Percentiles rank a stretch among this genome's conserved stretches.
Evolutionary conservation across 2,888 invertebrate genomes (phyloP).

Genomic region (Drosophila longiperda): DNA sequence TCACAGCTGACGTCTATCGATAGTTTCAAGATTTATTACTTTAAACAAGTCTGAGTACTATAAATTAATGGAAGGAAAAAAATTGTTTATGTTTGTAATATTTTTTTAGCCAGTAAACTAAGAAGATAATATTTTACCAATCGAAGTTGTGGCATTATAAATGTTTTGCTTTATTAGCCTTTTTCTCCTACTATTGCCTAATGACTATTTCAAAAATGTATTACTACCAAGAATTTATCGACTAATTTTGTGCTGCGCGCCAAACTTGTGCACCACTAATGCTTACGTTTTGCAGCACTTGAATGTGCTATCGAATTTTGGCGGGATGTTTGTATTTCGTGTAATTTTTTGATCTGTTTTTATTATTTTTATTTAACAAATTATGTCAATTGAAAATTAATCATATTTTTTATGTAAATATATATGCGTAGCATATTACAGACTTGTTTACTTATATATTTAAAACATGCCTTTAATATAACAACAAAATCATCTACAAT

Average conservation of each 20-base stretch:
- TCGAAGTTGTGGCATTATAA: background rate
- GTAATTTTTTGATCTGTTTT: background rate
- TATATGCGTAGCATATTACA: background rate
- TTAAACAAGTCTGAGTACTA: background rate
- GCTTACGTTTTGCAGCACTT: background rate
- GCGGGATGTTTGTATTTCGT: background rate
- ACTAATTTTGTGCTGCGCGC: background rate
- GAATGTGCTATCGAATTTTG: background rate
- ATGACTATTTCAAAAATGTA: background rate
- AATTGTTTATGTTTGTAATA: background rate
- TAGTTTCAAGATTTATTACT: conserved; percentile 11
- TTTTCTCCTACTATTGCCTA: background rate
- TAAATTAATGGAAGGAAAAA: background rate
- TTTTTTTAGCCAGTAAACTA: background rate
- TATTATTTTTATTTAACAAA: background rate
- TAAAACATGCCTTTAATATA: conserved; percentile 27
- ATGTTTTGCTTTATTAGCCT: background rate
- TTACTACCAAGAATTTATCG: background rate
- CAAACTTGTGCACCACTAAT: background rate
- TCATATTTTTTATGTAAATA: background rate
- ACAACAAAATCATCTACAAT: conserved; percentile 25
- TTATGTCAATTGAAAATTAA: background rate
- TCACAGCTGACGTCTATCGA: conserved; percentile 46
- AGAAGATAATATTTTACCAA: background rate
- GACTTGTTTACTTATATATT: conserved; percentile 8